phyloP scores from a whole-genome alignment of 1,140 invertebrate genomes.

The Drosophila orena region DNA sequence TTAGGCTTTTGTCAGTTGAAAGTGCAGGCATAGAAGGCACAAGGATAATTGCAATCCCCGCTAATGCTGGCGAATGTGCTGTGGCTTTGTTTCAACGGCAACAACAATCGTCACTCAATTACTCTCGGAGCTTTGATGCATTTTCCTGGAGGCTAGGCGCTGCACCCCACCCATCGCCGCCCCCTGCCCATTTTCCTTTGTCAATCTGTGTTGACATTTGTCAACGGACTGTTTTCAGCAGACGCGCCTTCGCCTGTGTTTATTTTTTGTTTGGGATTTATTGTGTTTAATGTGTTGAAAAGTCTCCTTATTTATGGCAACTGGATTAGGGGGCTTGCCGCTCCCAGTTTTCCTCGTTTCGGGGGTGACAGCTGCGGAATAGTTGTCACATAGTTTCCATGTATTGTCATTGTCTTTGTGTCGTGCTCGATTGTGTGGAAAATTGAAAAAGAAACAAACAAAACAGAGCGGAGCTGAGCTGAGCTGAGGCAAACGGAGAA shows the following conservation, averaged over 20 bases:
- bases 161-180: neutral
- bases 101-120: conserved; percentile 64
- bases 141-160: conserved; percentile 7
- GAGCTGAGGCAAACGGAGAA: neutral
- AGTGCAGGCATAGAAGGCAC: conserved; percentile 2
- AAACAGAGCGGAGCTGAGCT: neutral
- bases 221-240: conserved; percentile 60
- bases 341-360: conserved; percentile 3
- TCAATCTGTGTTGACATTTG: conserved; percentile 63
- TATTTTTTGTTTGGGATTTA: conserved; percentile 66
- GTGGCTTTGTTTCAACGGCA: conserved; percentile 43
- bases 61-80: conserved; percentile 73
- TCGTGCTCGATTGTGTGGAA: conserved; percentile 75
- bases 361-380: conserved; percentile 49
- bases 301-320: conserved; percentile 76
- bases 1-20: conserved; percentile 12
- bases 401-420: conserved; percentile 59
- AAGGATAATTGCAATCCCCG: conserved; percentile 67
- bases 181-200: conserved; percentile 20
- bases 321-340: conserved; percentile 30
- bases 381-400: conserved; percentile 69
- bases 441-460: conserved; percentile 64
- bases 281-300: conserved; percentile 82
- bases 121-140: conserved; percentile 32
- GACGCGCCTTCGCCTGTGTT: conserved; percentile 35